phyloP scores from a whole-genome alignment of 35 echinoderm and acorn worm species.

The Heliocidaris tuberculata region DNA sequence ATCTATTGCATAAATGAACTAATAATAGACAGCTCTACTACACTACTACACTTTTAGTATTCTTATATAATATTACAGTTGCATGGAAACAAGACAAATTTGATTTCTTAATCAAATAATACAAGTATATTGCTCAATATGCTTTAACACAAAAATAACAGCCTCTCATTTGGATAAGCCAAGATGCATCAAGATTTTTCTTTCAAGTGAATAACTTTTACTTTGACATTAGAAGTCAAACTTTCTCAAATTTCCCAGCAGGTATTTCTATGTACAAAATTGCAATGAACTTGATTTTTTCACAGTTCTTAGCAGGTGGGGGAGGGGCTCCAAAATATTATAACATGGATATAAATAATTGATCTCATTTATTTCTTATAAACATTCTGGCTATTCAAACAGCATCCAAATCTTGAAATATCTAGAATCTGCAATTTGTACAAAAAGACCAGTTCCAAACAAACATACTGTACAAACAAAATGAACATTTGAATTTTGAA shows the following conservation, averaged over 20 bases:
- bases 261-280: neutral
- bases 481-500: neutral
- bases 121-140: neutral
- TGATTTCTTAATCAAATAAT: neutral
- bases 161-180: neutral
- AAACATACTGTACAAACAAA: neutral
- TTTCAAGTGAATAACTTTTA: neutral
- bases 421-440: neutral
- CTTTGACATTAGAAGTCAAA: neutral
- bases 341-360: neutral
- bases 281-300: neutral
- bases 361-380: neutral
- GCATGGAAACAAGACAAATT: neutral
- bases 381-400: neutral
- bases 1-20: slow-evolving; percentile 2
- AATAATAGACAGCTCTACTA: neutral
- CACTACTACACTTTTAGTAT: neutral
- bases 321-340: neutral
- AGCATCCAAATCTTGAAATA: neutral
- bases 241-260: neutral
- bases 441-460: neutral
- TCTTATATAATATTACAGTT: neutral
- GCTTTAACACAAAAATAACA: neutral
- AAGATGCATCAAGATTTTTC: neutral
- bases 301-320: neutral